Base-by-base conservation (phyloP, 1,140 invertebrate species). In the Cardiocondyla obscurior region DNA sequence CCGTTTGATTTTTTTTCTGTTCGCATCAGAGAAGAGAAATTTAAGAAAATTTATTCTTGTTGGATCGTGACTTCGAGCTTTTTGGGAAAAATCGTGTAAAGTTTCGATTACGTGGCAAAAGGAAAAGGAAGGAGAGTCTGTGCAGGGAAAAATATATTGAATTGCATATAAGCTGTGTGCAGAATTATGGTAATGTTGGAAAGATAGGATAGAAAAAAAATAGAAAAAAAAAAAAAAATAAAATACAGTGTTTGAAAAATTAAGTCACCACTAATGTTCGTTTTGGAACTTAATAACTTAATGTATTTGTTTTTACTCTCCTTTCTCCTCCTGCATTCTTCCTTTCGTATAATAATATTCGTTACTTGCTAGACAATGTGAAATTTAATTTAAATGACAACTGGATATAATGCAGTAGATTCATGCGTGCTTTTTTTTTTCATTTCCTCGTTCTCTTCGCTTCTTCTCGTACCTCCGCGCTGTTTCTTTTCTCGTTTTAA, bases 311-410 rank as follows among this genome's bases (percentile, higher is more conserved):
- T 88, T 92, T 90, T 87, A 90, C 88, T 92, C 91, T 92, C 89
- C 91, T 92, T 92, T 91, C 91, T 91, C 90, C 90, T 90, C 88
- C 89, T 90, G 86, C 89, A 89, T 90, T 92, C 89, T 89, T 87
- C 89, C 88, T 85, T 92, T 92, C 84, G 82, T 92, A 91, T 91
- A 92, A 90, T 91, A 91, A 90, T 91, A 89, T 86, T 88, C 87
- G 87, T 92, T 58, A 92, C 89, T 92, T 89, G 85, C 89, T 92
- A 91, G 90, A 93, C 88, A 92, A 91, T 92, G 88, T 91, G 88
- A 93, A 93, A 90, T 92, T 91, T 92, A 92, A 93, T 91, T 92
- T 90, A 93, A 79, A 93, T 92, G 93, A 94, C 89, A 92, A 89
- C 88, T 91, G 90, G 88, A 81, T 91, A 91, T 90, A 90, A 89